Conservation (phyloP, 2,113 vertebrate genomes). For the Rhizomys pruinosus region DNA sequence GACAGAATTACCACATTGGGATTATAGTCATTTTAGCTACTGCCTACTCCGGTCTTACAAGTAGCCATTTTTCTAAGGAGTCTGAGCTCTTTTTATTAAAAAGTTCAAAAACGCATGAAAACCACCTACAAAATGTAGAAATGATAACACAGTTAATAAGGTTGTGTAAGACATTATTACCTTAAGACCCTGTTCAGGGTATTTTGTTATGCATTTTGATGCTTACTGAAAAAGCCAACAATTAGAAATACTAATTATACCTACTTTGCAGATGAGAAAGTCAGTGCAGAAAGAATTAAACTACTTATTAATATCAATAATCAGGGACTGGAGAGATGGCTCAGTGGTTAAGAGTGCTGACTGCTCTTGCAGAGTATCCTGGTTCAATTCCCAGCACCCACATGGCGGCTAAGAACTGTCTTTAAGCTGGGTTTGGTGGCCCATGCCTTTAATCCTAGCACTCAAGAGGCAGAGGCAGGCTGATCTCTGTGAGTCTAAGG, state of each 20-base stretch:
- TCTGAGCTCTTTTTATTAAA: neutral
- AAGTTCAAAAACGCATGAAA: neutral
- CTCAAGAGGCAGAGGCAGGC: too few relatives aligned
- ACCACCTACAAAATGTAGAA: neutral
- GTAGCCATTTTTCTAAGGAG: neutral
- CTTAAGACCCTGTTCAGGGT: neutral
- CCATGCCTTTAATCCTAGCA: too few relatives aligned
- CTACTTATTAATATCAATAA: neutral
- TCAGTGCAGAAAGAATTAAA: neutral
- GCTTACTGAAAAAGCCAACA: neutral
- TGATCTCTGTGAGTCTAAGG: too few relatives aligned
- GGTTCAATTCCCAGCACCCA: too few relatives aligned
- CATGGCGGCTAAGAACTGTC: too few relatives aligned
- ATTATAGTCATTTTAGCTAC: neutral
- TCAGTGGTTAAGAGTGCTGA: too few relatives aligned
- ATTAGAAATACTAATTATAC: neutral
- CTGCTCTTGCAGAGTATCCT: too few relatives aligned
- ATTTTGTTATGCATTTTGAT: neutral
- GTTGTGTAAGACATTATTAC: neutral
- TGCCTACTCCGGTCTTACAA: neutral
- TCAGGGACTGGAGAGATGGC: too few relatives aligned
- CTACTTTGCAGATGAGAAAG: neutral
- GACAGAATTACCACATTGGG: neutral
- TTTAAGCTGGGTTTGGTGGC: too few relatives aligned
- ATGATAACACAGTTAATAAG: neutral